These are phyloP conservation scores for Dendrolimus houi DNA, from an alignment of 2,888 invertebrate species.

Conservation along the genomic window DNA sequence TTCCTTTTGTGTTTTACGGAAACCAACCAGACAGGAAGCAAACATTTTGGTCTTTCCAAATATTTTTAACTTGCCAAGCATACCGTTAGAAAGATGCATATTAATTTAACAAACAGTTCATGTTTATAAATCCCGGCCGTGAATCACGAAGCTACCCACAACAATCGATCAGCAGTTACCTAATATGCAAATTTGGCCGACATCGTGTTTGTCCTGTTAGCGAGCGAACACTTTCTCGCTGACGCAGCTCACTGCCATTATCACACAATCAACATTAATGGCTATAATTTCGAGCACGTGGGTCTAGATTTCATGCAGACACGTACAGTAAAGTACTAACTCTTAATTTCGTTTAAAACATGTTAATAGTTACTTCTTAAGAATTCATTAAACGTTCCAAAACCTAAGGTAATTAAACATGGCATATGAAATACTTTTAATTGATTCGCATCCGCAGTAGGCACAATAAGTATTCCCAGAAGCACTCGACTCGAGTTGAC, in stretches of 20 bases:
- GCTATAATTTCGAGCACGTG: constrained; percentile 23
- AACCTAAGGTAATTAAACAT: neutral
- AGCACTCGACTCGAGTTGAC: constrained; percentile 54
- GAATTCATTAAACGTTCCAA: too few species aligned
- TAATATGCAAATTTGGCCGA: constrained; percentile 53
- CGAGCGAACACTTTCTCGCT: constrained; percentile 53
- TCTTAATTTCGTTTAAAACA: too few species aligned
- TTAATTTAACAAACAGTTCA: neutral
- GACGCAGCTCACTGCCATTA: constrained; percentile 33
- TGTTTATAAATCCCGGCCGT: constrained; percentile 7
- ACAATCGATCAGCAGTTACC: constrained; percentile 37
- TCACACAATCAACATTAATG: constrained; percentile 56
- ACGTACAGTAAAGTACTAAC: neutral
- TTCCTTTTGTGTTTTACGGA: too few species aligned
- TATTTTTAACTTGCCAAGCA: too few species aligned
- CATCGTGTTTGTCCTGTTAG: constrained; percentile 55
- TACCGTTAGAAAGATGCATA: too few species aligned
- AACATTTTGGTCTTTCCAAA: too few species aligned
- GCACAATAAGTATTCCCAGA: constrained; percentile 48
- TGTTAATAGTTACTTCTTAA: too few species aligned
- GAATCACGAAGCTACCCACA: constrained; percentile 11
- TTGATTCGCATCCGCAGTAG: constrained; percentile 13
- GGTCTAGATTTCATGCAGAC: constrained; percentile 5
- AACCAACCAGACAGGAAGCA: too few species aligned
- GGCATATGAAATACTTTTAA: constrained; percentile 6